Evolutionary conservation across 1,140 invertebrate genomes (phyloP).

Genomic region (Chrysoperla carnea): DNA sequence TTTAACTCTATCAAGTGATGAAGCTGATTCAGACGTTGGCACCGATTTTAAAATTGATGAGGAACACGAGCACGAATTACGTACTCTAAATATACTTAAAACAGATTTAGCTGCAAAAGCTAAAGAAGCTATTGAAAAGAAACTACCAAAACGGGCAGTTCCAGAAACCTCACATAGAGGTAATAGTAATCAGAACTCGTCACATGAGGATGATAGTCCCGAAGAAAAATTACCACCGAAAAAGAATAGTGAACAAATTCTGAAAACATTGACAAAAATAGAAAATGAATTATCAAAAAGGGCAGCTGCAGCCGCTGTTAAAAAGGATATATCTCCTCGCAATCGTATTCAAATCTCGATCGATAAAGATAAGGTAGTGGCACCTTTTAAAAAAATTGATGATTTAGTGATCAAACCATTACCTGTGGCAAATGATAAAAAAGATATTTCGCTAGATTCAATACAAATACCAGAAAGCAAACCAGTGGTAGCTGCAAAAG

Average conservation of each 20-base stretch:
- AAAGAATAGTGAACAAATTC: not conserved
- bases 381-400: constrained; percentile 10
- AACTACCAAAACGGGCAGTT: constrained; percentile 16
- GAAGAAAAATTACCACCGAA: too few species aligned
- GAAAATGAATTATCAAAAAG: not conserved
- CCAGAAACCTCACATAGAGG: constrained; percentile 8
- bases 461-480: too few species aligned
- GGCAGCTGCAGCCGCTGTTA: not conserved
- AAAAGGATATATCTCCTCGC: not conserved
- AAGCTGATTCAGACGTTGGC: constrained; percentile 35
- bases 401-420: constrained; percentile 4
- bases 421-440: not conserved
- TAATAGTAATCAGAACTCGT: not conserved
- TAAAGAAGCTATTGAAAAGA: constrained; percentile 30
- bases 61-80: constrained; percentile 32
- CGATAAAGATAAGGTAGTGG: constrained; percentile 11
- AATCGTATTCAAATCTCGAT: constrained; percentile 1
- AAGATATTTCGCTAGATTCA: not conserved
- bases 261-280: not conserved
- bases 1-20: constrained; percentile 36
- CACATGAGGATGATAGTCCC: too few species aligned
- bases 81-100: constrained; percentile 40
- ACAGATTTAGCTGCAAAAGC: constrained; percentile 42
- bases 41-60: constrained; percentile 26
- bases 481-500: too few species aligned